phyloP scores from a whole-genome alignment of 2,888 invertebrate genomes.

The Nudaria mundana region DNA sequence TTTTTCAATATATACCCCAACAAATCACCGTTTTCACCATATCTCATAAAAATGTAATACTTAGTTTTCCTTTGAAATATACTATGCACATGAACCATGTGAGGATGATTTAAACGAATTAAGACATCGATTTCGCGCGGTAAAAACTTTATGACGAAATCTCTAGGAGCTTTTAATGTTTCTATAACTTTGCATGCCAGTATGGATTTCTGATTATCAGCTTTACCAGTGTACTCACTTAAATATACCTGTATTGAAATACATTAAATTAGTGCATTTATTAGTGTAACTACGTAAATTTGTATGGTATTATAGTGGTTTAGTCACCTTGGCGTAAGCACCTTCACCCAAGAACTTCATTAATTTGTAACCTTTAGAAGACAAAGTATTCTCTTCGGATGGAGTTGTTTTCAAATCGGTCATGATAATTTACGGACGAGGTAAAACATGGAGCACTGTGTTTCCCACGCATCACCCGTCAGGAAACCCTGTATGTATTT shows the following conservation, averaged over 20 bases:
- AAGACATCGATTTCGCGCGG: slow-evolving; percentile 91
- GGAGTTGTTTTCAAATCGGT: slow-evolving; percentile 64
- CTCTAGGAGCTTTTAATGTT: slow-evolving; percentile 86
- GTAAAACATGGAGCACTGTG: slow-evolving; percentile 41
- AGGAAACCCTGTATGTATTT: slow-evolving; percentile 33
- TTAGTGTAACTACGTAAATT: too few species aligned
- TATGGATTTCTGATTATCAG: slow-evolving; percentile 44
- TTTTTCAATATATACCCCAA: slow-evolving; percentile 86
- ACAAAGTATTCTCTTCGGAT: slow-evolving; percentile 74
- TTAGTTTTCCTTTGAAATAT: slow-evolving; percentile 86
- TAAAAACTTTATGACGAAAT: slow-evolving; percentile 90
- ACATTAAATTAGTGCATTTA: slow-evolving; percentile 5
- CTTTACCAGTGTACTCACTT: slow-evolving; percentile 59
- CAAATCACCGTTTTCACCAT: slow-evolving; percentile 89
- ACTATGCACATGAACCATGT: slow-evolving; percentile 89
- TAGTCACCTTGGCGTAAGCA: slow-evolving; percentile 88
- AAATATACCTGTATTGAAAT: slow-evolving; percentile 58
- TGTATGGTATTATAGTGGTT: too few species aligned
- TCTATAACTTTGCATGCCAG: slow-evolving; percentile 90
- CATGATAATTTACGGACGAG: slow-evolving; percentile 59
- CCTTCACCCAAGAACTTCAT: slow-evolving; percentile 87
- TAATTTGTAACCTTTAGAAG: slow-evolving; percentile 82
- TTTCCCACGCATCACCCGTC: slow-evolving; percentile 30
- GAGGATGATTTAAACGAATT: slow-evolving; percentile 87
- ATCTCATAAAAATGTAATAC: slow-evolving; percentile 90